Percentiles rank a stretch among this genome's conserved stretches.
Conservation (phyloP, 2,888 invertebrate species). For the Pandemis corylana region DNA sequence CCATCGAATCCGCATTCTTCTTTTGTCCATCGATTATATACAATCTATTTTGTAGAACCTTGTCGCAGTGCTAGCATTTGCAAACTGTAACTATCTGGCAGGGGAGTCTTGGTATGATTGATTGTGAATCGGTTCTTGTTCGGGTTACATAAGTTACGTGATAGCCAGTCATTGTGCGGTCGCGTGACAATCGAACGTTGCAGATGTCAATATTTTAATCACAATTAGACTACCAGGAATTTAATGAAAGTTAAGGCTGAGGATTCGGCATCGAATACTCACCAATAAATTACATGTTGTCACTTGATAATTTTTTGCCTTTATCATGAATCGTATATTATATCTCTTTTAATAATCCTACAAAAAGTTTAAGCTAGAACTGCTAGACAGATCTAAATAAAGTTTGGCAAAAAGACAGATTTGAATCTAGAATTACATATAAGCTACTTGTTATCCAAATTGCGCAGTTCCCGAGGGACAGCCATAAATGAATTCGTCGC, state of each 20-base stretch:
- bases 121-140: background rate
- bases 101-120: background rate
- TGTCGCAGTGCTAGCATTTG: background rate
- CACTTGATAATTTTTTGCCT: background rate
- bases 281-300: background rate
- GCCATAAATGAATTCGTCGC: too few species aligned
- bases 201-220: conserved; percentile 35
- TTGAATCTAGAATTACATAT: too few species aligned
- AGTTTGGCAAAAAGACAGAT: too few species aligned
- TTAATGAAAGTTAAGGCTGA: conserved; percentile 32
- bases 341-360: too few species aligned
- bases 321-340: too few species aligned
- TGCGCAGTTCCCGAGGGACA: too few species aligned
- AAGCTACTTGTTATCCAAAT: too few species aligned
- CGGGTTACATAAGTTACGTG: conserved; percentile 25
- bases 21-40: conserved; percentile 17
- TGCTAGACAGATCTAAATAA: too few species aligned
- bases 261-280: background rate
- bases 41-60: background rate
- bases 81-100: background rate
- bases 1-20: background rate
- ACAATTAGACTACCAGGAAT: conserved; percentile 29
- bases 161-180: conserved; percentile 16
- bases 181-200: conserved; percentile 31
- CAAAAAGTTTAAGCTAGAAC: too few species aligned